Percentiles rank a stretch among this genome's conserved stretches.
Conservation (phyloP, 2,113 vertebrate species). For the Boleophthalmus pectinirostris region DNA sequence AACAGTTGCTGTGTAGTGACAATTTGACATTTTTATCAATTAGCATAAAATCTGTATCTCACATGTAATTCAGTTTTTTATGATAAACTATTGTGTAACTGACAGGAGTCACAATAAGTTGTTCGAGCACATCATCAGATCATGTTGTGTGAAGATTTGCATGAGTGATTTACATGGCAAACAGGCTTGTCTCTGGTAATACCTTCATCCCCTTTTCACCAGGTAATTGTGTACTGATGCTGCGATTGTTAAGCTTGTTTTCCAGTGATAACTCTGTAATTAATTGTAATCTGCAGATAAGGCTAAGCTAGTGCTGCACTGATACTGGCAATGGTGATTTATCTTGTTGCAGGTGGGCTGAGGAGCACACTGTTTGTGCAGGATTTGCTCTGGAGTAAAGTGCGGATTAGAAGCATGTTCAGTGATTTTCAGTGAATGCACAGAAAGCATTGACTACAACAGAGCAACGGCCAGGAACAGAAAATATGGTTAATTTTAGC, state of each 20-base stretch:
- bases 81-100: neutral
- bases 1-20: no score
- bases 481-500: no score
- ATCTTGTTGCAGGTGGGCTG: neutral
- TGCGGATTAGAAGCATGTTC: neutral
- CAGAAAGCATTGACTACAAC: neutral
- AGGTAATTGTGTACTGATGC: neutral
- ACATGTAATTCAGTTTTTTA: neutral
- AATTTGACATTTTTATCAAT: neutral
- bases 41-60: neutral
- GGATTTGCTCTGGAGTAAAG: neutral
- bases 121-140: no score
- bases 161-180: neutral
- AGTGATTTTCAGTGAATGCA: neutral
- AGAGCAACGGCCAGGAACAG: neutral
- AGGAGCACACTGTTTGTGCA: neutral
- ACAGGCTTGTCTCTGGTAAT: conserved; percentile 1
- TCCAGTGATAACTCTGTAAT: conserved; percentile 3
- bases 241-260: conserved; percentile 2
- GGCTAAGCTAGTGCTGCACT: neutral
- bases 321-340: neutral
- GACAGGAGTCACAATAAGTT: neutral
- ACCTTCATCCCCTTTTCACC: neutral
- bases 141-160: neutral
- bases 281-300: conserved; percentile 13